Percentiles rank a stretch among this genome's conserved stretches.
Evolutionary conservation across 1,140 invertebrate species (phyloP).

Genomic region (Magallana angulata): DNA sequence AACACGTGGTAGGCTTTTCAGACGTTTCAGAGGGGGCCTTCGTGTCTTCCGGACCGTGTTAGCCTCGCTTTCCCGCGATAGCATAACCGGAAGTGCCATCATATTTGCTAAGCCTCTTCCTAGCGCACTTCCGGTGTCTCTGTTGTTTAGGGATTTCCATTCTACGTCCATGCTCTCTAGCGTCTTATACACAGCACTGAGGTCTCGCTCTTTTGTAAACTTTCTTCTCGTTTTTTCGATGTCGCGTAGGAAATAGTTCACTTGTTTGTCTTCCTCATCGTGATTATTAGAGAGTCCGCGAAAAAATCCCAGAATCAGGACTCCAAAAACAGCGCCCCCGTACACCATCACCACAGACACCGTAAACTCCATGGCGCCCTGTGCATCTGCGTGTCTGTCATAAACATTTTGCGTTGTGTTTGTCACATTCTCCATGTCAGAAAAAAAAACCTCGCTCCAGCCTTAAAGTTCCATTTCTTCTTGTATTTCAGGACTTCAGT

Average conservation of each 20-base stretch:
- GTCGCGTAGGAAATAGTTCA: conserved; percentile 4
- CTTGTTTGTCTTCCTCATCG: conserved; percentile 3
- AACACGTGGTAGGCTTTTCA: background rate
- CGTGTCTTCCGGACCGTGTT: background rate
- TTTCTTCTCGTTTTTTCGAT: conserved; percentile 4
- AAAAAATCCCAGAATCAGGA: conserved; percentile 11
- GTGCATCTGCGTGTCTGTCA: background rate
- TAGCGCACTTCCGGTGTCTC: background rate
- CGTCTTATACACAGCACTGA: background rate
- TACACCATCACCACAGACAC: conserved; percentile 26
- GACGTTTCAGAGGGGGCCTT: background rate
- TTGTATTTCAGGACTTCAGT: background rate
- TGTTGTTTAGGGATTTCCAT: background rate
- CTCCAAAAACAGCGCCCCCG: background rate
- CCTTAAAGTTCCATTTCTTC: background rate
- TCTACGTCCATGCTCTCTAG: background rate
- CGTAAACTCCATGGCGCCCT: conserved; percentile 14
- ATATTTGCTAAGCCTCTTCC: conserved; percentile 4
- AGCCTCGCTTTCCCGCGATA: background rate
- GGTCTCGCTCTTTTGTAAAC: background rate
- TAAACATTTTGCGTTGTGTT: background rate
- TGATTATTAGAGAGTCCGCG: conserved; percentile 19
- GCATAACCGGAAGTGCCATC: background rate
- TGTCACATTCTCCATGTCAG: background rate
- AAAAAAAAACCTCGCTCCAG: background rate